These are phyloP conservation scores for Chrysolina oricalcia DNA, from an alignment of 2,888 invertebrate genomes.

Conservation along the genomic window DNA sequence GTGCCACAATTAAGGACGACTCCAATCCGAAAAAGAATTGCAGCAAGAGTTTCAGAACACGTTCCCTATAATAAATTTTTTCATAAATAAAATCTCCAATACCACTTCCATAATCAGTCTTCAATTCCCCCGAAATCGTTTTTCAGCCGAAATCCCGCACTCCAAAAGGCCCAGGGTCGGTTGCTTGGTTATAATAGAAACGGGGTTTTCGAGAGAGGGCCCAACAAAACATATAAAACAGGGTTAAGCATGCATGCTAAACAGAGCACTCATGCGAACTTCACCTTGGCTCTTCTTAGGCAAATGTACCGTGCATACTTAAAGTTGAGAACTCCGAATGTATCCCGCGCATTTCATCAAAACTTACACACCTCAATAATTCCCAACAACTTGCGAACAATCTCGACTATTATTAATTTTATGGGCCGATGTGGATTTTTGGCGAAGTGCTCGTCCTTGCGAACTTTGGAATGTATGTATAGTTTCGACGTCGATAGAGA, in stretches of 20 bases:
- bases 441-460: constrained; percentile 13
- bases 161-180: constrained; percentile 43
- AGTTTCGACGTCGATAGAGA: neutral
- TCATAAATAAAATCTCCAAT: neutral
- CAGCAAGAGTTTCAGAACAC: no score
- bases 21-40: no score
- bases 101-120: neutral
- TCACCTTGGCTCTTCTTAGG: constrained; percentile 65
- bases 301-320: constrained; percentile 67
- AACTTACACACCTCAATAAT: constrained; percentile 63
- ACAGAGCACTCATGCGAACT: constrained; percentile 62
- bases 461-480: constrained; percentile 15
- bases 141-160: constrained; percentile 41
- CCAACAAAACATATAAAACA: constrained; percentile 59
- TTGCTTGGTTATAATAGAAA: constrained; percentile 57
- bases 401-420: constrained; percentile 61
- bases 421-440: constrained; percentile 58
- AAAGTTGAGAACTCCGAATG: constrained; percentile 50
- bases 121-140: constrained; percentile 13
- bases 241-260: constrained; percentile 58
- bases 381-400: constrained; percentile 63
- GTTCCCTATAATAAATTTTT: neutral
- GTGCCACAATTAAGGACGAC: no score
- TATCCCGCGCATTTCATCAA: constrained; percentile 63
- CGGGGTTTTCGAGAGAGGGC: constrained; percentile 53